Evolutionary conservation across 2,113 vertebrate species (phyloP).

Genomic region (Carlito syrichta): DNA sequence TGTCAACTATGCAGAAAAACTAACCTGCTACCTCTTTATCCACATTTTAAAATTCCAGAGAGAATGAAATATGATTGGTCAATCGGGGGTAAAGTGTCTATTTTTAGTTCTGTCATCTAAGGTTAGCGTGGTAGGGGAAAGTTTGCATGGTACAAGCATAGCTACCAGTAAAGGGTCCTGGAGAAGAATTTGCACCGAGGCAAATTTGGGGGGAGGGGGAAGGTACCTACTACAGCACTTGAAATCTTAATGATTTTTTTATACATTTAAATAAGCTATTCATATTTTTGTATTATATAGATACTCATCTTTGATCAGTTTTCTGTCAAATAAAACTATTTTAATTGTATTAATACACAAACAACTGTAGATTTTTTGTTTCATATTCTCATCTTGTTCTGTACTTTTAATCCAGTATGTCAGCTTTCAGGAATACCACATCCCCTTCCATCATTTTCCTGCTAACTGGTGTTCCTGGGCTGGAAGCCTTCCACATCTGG

Average conservation of each 20-base stretch:
- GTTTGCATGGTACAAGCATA: neutral
- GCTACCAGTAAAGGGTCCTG: neutral
- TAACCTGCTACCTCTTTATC: neutral
- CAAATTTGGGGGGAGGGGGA: neutral
- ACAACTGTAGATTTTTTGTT: neutral
- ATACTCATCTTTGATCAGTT: neutral
- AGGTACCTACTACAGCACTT: neutral
- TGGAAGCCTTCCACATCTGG: slow-evolving; percentile 68
- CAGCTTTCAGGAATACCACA: slow-evolving; percentile 30
- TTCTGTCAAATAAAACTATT: neutral
- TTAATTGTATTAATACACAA: neutral
- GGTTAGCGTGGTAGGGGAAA: neutral
- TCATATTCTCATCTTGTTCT: slow-evolving; percentile 31
- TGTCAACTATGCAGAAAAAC: neutral
- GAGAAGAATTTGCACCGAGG: neutral
- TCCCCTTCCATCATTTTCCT: slow-evolving; percentile 30
- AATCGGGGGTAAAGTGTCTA: neutral
- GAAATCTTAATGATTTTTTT: neutral
- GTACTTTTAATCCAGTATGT: slow-evolving; percentile 46
- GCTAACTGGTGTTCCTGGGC: slow-evolving; percentile 64
- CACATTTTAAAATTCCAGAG: neutral
- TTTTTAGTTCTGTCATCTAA: neutral
- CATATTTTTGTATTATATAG: neutral
- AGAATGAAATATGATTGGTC: neutral
- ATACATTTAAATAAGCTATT: neutral